Evolutionary conservation across 2,797 vertebrate genomes (phyloP).

Genomic region (Gallinago solitaria): DNA sequence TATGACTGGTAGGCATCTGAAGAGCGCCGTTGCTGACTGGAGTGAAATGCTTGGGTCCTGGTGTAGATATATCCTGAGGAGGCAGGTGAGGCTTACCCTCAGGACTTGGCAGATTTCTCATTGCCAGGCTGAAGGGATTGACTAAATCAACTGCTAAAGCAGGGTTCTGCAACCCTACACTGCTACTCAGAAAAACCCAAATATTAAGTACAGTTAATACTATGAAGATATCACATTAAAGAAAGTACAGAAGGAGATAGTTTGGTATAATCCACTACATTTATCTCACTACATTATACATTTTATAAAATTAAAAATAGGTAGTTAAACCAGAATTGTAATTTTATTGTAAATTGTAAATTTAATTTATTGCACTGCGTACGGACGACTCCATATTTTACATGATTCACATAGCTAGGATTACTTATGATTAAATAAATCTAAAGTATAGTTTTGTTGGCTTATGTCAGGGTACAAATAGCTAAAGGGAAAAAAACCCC

Average conservation of each 20-base stretch:
- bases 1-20: conserved; percentile 49
- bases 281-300: not conserved
- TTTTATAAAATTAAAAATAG: not conserved
- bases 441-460: not conserved
- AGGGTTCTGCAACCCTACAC: conserved; percentile 28
- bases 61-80: conserved; percentile 34
- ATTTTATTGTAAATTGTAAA: no score
- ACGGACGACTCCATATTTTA: not conserved
- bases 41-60: conserved; percentile 24
- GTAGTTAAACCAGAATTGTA: not conserved
- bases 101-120: conserved; percentile 50
- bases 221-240: not conserved
- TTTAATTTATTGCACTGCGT: not conserved
- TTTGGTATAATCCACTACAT: not conserved
- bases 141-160: conserved; percentile 59
- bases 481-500: not conserved
- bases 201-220: not conserved
- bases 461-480: not conserved
- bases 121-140: conserved; percentile 19
- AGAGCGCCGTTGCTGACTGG: conserved; percentile 35
- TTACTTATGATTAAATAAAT: not conserved
- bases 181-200: conserved; percentile 50
- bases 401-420: not conserved
- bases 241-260: not conserved
- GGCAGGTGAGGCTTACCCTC: conserved; percentile 61